These are phyloP conservation scores for Melanerpes formicivorus DNA, from an alignment of 2,113 vertebrate genomes.

Conservation along the genomic window DNA sequence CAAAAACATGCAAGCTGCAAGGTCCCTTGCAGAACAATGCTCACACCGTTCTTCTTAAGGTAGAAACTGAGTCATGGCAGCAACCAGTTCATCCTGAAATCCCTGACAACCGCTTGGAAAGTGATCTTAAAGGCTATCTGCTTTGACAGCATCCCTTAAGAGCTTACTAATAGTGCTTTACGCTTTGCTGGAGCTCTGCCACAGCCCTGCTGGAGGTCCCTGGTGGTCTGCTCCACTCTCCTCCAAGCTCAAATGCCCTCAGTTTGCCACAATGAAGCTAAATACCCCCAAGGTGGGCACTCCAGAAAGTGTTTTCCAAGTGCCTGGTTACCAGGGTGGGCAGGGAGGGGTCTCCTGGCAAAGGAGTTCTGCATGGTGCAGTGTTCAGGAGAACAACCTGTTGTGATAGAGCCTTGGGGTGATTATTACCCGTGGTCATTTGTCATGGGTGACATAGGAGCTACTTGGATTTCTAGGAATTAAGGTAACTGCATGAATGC, in stretches of 20 bases:
- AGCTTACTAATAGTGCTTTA: constrained; percentile 16
- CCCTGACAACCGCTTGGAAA: constrained; percentile 30
- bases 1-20: neutral
- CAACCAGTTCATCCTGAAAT: neutral
- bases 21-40: neutral
- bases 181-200: constrained; percentile 19
- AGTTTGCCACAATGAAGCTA: neutral
- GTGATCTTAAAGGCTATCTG: neutral
- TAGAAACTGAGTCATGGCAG: constrained; percentile 7
- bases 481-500: neutral
- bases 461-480: neutral
- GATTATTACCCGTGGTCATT: neutral
- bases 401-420: fast-evolving
- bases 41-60: neutral
- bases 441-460: fast-evolving
- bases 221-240: neutral
- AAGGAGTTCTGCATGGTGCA: neutral
- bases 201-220: neutral
- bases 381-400: fast-evolving
- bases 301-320: neutral
- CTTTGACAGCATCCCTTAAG: constrained; percentile 28
- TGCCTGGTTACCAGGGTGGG: fast-evolving
- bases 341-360: neutral
- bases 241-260: neutral
- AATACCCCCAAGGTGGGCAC: neutral